A percentile compares a stretch with the other conserved stretches of the same genome.
phyloP scores from a whole-genome alignment of 2,797 vertebrate species.

The Erethizon dorsatum region DNA sequence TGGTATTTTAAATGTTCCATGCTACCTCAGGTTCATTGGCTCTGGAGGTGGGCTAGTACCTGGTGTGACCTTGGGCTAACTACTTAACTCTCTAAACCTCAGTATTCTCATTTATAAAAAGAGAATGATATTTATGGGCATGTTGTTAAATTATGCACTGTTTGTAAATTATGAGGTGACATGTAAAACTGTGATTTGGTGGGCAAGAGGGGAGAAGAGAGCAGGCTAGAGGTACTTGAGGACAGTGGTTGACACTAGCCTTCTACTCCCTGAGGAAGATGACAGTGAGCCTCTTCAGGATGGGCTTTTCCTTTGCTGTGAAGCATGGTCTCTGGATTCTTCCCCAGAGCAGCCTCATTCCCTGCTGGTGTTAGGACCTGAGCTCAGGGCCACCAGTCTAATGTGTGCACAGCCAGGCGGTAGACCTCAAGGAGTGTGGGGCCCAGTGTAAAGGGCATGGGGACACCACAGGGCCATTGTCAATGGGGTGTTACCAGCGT shows the following conservation, averaged over 20 bases:
- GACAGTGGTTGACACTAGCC: too few relatives aligned
- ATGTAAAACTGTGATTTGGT: not conserved
- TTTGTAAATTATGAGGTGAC: not conserved
- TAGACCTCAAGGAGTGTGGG: not conserved
- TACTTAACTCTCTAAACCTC: not conserved
- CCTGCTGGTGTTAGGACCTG: not conserved
- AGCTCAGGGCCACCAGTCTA: not conserved
- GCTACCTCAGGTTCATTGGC: not conserved
- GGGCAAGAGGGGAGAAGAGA: rapidly evolving
- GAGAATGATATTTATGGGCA: not conserved
- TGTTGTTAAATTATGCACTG: not conserved
- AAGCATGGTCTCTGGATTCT: not conserved
- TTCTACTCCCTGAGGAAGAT: not conserved
- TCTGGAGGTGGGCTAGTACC: not conserved
- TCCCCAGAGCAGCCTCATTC: not conserved
- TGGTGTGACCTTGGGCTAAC: not conserved
- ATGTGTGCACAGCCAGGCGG: not conserved
- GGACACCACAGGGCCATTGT: too few relatives aligned
- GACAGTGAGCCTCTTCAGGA: not conserved
- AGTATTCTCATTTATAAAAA: not conserved
- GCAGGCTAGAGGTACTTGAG: not conserved
- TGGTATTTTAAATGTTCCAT: not conserved
- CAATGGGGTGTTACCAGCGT: not conserved
- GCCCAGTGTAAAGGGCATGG: not conserved
- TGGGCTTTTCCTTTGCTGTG: not conserved